A percentile compares a stretch with the other conserved stretches of the same genome.
Evolutionary conservation across 2,113 vertebrate genomes (phyloP).

Genomic region (Amia ocellicauda): DNA sequence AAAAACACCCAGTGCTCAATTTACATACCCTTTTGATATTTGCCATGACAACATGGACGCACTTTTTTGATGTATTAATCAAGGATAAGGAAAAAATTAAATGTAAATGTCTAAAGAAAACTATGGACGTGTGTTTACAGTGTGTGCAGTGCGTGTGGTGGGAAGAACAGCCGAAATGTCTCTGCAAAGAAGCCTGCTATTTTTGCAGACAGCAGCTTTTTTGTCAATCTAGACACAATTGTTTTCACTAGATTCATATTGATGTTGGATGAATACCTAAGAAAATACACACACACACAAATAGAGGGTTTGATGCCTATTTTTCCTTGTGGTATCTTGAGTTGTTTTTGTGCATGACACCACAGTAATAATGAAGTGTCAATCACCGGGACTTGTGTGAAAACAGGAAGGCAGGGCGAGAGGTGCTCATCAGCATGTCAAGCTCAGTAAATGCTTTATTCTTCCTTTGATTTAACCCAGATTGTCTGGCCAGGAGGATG

Average conservation of each 20-base stretch:
- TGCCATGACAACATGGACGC: too few species aligned
- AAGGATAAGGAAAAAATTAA: too few species aligned
- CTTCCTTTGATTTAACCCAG: constrained; percentile 22
- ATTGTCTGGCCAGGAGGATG: constrained; percentile 11
- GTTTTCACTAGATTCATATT: constrained; percentile 15
- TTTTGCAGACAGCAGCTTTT: background rate
- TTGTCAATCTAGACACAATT: constrained; percentile 7
- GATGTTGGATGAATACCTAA: constrained; percentile 22
- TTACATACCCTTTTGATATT: too few species aligned
- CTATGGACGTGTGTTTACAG: too few species aligned
- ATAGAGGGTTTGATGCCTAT: constrained; percentile 1
- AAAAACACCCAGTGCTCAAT: too few species aligned
- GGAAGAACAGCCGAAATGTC: background rate
- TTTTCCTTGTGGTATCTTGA: constrained; percentile 7
- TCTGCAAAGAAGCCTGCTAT: background rate
- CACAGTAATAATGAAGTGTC: constrained; percentile 2
- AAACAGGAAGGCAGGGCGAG: constrained; percentile 26
- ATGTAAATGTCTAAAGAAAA: too few species aligned
- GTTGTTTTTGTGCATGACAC: background rate
- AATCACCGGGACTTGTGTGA: constrained; percentile 15
- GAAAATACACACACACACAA: constrained; percentile 4
- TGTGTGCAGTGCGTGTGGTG: too few species aligned
- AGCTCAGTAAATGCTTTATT: constrained; percentile 6
- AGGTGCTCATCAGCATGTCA: constrained; percentile 2
- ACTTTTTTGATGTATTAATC: too few species aligned